Base-by-base conservation (phyloP, 2,888 invertebrate genomes). In the Dryobotodes eremita region DNA sequence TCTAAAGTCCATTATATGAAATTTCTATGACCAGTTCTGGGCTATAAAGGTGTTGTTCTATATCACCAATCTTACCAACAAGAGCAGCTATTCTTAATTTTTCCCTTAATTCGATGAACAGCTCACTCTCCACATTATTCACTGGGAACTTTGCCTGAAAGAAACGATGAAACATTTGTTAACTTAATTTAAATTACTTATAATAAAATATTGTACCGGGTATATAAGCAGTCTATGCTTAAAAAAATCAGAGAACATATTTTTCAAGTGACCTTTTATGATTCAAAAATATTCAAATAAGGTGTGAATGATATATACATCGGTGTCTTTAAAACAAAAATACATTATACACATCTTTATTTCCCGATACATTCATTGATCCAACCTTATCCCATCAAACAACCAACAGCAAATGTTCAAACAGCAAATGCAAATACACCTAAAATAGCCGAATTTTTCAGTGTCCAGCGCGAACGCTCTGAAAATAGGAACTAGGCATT, bases 401-500 rank as follows among this genome's bases (percentile, higher is more conserved):
- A 31, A 46, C 42, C 0, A 26, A 50, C 10, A 36, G n/a, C 10
- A 62, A 36, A 36, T 42, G 55, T 26, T 55, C 64, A 15, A 61
- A 61, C 31, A 73, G 17, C 20, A 23, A 77, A 68, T 68, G 26
- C 46, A 79, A 75, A 79, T 31, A 42, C n/a, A 70, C 17, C 15
- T 72, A 57, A 70, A 80, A 76, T 46, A 36, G 23, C 57, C 4
- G 57, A 80, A 79, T 7, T 53, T 68, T 75, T 77, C 53, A 66
- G 75, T 80, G 75, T 82, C 75, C 71, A 26, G 15, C 11, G 57
- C 55, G 26, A 73, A 75, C 20, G 26, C 61, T 82, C 69, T 62
- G 42, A 77, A 83, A 76, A 79, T 82, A 83, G 70, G 83, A 73
- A 42, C 72, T 71, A 71, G 59, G 48, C 70, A 59, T 74, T 71